Percentiles rank a stretch among this genome's conserved stretches.
Conservation (phyloP, 92 coral and sea anemone species). For the Micromussa lordhowensis region DNA sequence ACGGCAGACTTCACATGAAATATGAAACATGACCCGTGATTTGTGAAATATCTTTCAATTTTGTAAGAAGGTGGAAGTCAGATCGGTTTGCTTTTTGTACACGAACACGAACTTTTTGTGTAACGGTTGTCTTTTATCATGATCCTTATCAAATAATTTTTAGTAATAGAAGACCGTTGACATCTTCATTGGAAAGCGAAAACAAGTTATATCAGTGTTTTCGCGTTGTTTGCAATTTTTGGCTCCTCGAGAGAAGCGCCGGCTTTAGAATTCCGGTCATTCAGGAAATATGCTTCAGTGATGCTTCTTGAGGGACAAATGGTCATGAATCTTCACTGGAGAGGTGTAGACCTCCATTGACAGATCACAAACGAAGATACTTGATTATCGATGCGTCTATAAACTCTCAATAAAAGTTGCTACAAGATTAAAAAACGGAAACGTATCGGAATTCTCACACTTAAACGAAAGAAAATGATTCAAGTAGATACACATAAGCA, state of each 20-base stretch:
- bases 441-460: neutral
- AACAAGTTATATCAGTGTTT: neutral
- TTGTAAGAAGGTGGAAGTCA: neutral
- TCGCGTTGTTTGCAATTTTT: neutral
- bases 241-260: neutral
- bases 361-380: neutral
- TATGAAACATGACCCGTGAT: neutral
- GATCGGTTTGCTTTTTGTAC: neutral
- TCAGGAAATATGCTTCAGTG: neutral
- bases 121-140: neutral
- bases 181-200: neutral
- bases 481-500: too few species aligned
- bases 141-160: neutral
- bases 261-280: neutral
- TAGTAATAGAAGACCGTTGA: neutral
- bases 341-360: neutral
- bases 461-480: too few species aligned
- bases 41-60: neutral
- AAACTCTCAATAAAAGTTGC: neutral
- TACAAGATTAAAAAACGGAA: neutral
- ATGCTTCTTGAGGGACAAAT: neutral
- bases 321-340: neutral
- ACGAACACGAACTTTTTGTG: neutral
- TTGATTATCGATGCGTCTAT: neutral
- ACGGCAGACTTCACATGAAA: neutral